A percentile compares a stretch with the other conserved stretches of the same genome.
These are phyloP conservation scores for Xenopus borealis DNA, from an alignment of 2,113 vertebrate genomes.

Conservation along the genomic window DNA sequence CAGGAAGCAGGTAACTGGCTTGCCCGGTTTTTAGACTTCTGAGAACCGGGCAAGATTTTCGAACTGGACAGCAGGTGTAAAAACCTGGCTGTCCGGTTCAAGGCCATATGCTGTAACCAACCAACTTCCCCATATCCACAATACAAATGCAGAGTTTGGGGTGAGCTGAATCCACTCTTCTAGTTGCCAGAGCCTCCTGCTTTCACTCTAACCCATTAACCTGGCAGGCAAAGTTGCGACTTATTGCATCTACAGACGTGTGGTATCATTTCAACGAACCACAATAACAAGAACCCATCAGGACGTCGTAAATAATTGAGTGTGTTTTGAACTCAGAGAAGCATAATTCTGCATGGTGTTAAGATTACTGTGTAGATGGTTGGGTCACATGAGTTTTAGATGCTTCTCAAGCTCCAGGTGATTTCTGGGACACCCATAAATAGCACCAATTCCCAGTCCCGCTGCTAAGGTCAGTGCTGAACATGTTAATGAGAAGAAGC, in stretches of 20 bases:
- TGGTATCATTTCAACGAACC: slow-evolving; percentile 35
- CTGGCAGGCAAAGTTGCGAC: background rate
- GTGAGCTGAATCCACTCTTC: too few species aligned
- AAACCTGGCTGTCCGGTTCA: too few species aligned
- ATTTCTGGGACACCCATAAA: slow-evolving; percentile 2
- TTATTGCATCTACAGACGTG: background rate
- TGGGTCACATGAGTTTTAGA: slow-evolving; percentile 2
- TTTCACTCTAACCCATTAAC: slow-evolving; percentile 23
- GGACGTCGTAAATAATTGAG: slow-evolving; percentile 31
- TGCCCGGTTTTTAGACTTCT: too few species aligned
- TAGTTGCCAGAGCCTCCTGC: background rate
- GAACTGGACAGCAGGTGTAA: too few species aligned
- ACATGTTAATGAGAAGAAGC: slow-evolving; percentile 3
- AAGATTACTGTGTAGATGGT: background rate
- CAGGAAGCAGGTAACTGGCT: too few species aligned
- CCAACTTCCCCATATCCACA: too few species aligned
- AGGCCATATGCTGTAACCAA: too few species aligned
- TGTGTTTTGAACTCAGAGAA: slow-evolving; percentile 29
- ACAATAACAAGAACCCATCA: slow-evolving; percentile 24
- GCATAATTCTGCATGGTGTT: background rate
- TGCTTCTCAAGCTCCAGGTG: slow-evolving; percentile 4
- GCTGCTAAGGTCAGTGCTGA: slow-evolving; percentile 24
- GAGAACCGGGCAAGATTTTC: too few species aligned
- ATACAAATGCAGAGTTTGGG: too few species aligned
- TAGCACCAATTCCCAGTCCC: background rate